Evolutionary conservation across 64 coral and sea anemone species (phyloP), one percentile per base, ranked within the genome.

Genomic region (Porites australiensis): DNA sequence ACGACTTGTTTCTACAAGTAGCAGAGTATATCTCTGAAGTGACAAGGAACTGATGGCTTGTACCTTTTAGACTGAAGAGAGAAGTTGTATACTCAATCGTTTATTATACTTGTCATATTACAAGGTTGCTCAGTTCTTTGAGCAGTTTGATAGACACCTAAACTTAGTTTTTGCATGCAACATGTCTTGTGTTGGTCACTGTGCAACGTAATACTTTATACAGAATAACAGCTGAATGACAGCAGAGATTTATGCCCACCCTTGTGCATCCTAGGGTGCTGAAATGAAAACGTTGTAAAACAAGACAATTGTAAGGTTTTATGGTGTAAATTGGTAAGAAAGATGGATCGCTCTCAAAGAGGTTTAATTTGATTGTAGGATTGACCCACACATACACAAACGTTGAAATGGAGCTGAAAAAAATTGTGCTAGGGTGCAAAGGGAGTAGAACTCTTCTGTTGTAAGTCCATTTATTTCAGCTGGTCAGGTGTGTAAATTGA

Each of bases 41-140:
- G 7, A 45, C 2, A 12, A 20, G 11, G 64, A 50, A 8, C 11
- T 64, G 13, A 19, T 27, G 27, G 19, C 69, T 20, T 68, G 63
- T 45, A 49, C n/a, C 61, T 68, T 84, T 51, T 18, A 68, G 44
- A 84, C 45, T n/a, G 13, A 3, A 46, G 48, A 49, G 22, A 68
- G 11, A 67, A 16, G 12, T 7, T 57, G 12, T 57, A 57, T 57
- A 57, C 54, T 68, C 6, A 84, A 43, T 16, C 81, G 69, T 84
- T 67, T 69, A 68, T 68, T 64, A 37, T 37, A 37, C 79, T 64
- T n/a, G 63, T 44, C 8, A 68, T 50, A 68, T 51, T 67, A 69
- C 51, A 50, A 5, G 13, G 63, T 69, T 68, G 63, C 81, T 84
- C 81, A 50, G 52, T 84, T 84, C 69, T 84, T 69, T 18, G 62